Percentiles rank a stretch among this genome's conserved stretches.
Conservation (phyloP, 2,888 invertebrate species). For the Agrochola litura region DNA sequence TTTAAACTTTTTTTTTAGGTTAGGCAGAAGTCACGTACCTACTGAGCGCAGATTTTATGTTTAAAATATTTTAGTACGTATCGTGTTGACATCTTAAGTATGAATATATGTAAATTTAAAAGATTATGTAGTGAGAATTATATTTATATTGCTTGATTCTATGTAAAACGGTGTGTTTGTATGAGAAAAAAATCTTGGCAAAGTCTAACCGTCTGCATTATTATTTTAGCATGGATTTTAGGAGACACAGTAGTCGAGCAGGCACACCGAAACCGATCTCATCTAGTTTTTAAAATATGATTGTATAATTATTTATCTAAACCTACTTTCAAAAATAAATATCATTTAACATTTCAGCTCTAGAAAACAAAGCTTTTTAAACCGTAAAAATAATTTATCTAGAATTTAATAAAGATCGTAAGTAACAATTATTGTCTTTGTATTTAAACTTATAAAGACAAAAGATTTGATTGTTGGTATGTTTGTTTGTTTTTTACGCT, state of each 20-base stretch:
- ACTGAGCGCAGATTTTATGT: slow-evolving; percentile 27
- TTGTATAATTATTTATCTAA: too few species aligned
- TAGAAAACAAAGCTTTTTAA: not conserved
- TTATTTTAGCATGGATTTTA: not conserved
- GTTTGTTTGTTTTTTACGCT: too few species aligned
- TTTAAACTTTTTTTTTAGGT: slow-evolving; percentile 44
- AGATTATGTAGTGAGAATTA: slow-evolving; percentile 56
- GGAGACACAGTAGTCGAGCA: too few species aligned
- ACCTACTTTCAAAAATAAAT: too few species aligned
- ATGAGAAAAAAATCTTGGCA: slow-evolving; percentile 21
- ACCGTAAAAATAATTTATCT: not conserved
- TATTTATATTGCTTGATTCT: slow-evolving; percentile 40
- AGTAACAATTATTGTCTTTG: slow-evolving; percentile 5
- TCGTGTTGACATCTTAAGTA: slow-evolving; percentile 55
- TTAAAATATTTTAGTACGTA: slow-evolving; percentile 34
- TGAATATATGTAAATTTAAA: slow-evolving; percentile 47
- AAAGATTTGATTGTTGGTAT: too few species aligned
- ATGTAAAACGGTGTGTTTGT: slow-evolving; percentile 25
- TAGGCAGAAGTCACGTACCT: slow-evolving; percentile 49
- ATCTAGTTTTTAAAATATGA: too few species aligned
- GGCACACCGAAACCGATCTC: too few species aligned
- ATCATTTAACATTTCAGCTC: not conserved
- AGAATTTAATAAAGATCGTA: not conserved
- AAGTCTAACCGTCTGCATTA: not conserved
- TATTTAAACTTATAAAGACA: not conserved